Evolutionary conservation across 2,888 invertebrate species (phyloP).

Genomic region (Reticulitermes lucifugus): DNA sequence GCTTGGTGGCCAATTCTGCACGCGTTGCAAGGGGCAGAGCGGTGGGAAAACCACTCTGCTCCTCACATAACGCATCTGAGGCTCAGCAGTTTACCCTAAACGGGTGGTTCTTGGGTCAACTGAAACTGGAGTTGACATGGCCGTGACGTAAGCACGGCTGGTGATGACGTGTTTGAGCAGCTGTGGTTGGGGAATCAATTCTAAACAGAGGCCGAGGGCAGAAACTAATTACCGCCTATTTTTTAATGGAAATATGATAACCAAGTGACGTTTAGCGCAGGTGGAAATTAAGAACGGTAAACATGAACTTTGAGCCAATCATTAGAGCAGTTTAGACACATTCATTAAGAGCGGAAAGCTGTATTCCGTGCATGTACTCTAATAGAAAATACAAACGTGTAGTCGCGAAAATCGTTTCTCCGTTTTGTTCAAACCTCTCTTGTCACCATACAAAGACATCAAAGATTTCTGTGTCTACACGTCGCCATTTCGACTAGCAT

Average conservation of each 20-base stretch:
- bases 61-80: neutral
- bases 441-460: too few species aligned
- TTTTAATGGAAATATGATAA: neutral
- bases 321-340: too few species aligned
- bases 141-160: neutral
- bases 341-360: too few species aligned
- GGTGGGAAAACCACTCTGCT: neutral
- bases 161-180: slow-evolving; percentile 17
- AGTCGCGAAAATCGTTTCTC: too few species aligned
- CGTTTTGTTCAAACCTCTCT: too few species aligned
- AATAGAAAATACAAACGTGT: too few species aligned
- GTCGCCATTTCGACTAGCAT: too few species aligned
- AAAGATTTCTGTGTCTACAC: too few species aligned
- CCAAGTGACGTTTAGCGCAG: neutral
- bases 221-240: neutral
- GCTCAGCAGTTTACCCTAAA: neutral
- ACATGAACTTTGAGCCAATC: too few species aligned
- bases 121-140: slow-evolving; percentile 26
- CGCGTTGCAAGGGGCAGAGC: neutral
- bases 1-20: neutral
- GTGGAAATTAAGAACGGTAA: neutral
- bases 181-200: slow-evolving; percentile 12
- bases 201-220: neutral
- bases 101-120: slow-evolving; percentile 19
- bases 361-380: too few species aligned